phyloP scores from a whole-genome alignment of 2,888 invertebrate species.

The Caenorhabditis panamensis region DNA sequence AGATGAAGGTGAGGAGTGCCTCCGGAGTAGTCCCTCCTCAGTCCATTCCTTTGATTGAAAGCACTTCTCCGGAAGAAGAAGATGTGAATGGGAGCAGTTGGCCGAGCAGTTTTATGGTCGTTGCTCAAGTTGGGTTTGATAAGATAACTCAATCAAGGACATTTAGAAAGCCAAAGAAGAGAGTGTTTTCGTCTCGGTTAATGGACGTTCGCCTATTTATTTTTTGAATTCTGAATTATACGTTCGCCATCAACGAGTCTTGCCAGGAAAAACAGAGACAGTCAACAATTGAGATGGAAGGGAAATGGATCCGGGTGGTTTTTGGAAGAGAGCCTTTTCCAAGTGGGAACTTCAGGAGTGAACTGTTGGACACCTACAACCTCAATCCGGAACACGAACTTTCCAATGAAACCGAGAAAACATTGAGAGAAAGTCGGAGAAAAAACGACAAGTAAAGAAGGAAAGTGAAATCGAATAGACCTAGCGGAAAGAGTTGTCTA shows the following conservation, averaged over 20 bases:
- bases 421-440: no score
- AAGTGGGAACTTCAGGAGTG: no score
- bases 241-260: background rate
- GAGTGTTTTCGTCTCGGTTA: constrained; percentile 11
- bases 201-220: background rate
- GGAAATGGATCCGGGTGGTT: no score
- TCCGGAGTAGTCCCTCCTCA: background rate
- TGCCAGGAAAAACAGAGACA: constrained; percentile 6
- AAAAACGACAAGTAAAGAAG: background rate
- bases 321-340: no score
- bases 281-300: no score
- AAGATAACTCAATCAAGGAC: constrained; percentile 2
- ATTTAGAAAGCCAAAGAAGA: background rate
- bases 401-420: background rate
- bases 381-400: background rate
- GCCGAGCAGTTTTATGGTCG: constrained; percentile 5
- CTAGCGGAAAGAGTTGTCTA: constrained; percentile 1
- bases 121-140: background rate
- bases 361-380: no score
- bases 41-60: constrained; percentile 49
- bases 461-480: constrained; percentile 12
- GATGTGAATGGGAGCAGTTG: constrained; percentile 24
- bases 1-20: background rate
- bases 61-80: constrained; percentile 35
- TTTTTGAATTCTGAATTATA: constrained; percentile 20